A percentile compares a stretch with the other conserved stretches of the same genome.
phyloP scores from a whole-genome alignment of 2,797 vertebrate genomes.

The Kryptopterus vitreolus region DNA sequence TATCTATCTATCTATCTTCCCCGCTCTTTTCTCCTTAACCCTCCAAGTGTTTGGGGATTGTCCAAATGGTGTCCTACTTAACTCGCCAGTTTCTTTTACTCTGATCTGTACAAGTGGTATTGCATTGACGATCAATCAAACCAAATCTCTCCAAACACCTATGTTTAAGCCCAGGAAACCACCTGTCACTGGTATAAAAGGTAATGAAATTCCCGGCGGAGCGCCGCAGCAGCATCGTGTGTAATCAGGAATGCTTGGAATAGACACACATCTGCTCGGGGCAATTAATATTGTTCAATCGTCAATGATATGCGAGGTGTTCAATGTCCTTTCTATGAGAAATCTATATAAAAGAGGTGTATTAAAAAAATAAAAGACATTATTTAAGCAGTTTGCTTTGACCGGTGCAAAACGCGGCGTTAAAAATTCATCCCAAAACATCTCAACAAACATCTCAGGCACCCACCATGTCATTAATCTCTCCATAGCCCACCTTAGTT shows the following conservation, averaged over 20 bases:
- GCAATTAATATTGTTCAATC: conserved; percentile 41
- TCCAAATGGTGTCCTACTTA: conserved; percentile 61
- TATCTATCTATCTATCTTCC: no score
- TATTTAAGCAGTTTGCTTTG: conserved; percentile 8
- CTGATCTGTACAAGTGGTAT: conserved; percentile 57
- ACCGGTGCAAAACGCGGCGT: conserved; percentile 35
- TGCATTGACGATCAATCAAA: conserved; percentile 57
- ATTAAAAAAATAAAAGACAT: background rate
- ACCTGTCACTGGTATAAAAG: conserved; percentile 46
- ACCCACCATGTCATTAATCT: conserved; percentile 42
- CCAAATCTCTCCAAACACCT: conserved; percentile 46
- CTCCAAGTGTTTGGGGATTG: conserved; percentile 58
- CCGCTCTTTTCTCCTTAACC: conserved; percentile 38
- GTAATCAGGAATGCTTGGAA: conserved; percentile 52
- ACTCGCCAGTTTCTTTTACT: conserved; percentile 53
- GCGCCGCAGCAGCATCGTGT: conserved; percentile 28
- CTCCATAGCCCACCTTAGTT: conserved; percentile 31
- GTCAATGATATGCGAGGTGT: conserved; percentile 33
- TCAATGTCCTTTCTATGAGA: conserved; percentile 1
- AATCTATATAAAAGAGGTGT: conserved; percentile 28
- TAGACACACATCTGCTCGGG: conserved; percentile 30
- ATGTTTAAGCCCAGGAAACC: conserved; percentile 51
- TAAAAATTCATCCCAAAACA: conserved; percentile 36
- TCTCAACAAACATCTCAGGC: conserved; percentile 30
- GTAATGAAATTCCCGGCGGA: conserved; percentile 54